Evolutionary conservation across 2,888 invertebrate genomes (phyloP), one percentile per base, ranked within the genome.

Genomic region (Ametastegia equiseti): DNA sequence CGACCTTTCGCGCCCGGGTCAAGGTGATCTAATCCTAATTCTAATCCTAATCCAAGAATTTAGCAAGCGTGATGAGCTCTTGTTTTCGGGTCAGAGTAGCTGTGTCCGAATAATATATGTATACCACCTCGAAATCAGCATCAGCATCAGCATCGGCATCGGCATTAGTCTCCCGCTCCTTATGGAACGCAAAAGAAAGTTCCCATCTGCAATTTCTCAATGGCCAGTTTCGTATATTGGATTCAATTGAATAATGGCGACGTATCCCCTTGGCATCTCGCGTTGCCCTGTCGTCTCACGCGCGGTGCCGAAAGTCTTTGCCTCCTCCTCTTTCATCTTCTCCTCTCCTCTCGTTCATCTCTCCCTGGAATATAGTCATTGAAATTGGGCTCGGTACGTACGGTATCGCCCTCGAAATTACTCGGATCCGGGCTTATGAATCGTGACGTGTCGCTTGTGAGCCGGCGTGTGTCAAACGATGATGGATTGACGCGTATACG

Each of bases 211-310:
- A 91, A 91, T 91, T 91, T 89, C 90, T 90, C 90, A 91, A 91
- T 91, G 87, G 90, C 88, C 87, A 87, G 84, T 78, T 57, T 63
- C 85, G 83, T 84, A 88, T 90, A 91, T 91, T 91, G 91, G 91
- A 91, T 91, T 91, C 91, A 91, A 91, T 91, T 91, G 91, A 91
- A 91, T 91, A 91, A 91, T 91, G 86, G 88, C 84, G n/a, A n/a
- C n/a, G 84, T 75, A 75, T 75, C 50, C n/a, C 78, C n/a, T 39
- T 47, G 71, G 39, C 19, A 57, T 23, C 71, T 42, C 47, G 71
- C 23, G 47, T 45, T 45, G 54, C n/a, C 54, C 39, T n/a, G 23
- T 75, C 60, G 78, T 60, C 78, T 78, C 78, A 63, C 78, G 60
- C 57, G 60, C 42, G 60, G 36, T 78, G 42, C 78, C 78, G 78